These are phyloP conservation scores for Daboia siamensis DNA, from an alignment of 2,113 vertebrate genomes.

Conservation along the genomic window DNA sequence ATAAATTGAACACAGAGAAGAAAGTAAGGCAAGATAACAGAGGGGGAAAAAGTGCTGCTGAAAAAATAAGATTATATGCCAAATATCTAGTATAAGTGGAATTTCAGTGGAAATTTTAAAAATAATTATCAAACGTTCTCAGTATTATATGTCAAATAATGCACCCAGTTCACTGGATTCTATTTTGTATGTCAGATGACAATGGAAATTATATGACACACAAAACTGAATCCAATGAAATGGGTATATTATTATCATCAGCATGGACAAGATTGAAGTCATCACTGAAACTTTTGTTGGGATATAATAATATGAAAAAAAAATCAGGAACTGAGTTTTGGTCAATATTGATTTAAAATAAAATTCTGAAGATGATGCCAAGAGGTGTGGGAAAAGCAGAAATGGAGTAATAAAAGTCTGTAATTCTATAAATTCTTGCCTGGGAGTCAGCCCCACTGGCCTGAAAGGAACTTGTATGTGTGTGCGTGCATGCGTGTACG, in stretches of 20 bases:
- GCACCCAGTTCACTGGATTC: neutral
- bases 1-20: neutral
- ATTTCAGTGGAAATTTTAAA: neutral
- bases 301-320: neutral
- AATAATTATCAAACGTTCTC: neutral
- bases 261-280: neutral
- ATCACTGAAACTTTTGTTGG: neutral
- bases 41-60: neutral
- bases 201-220: neutral
- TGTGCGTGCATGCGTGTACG: neutral
- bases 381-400: fast-evolving
- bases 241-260: neutral
- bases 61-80: neutral
- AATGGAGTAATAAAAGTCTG: neutral
- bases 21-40: neutral
- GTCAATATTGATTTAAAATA: neutral
- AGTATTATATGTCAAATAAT: neutral
- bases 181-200: neutral
- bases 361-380: neutral
- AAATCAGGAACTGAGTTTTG: neutral
- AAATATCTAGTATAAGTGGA: neutral
- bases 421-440: neutral
- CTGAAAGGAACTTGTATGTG: neutral
- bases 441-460: neutral
- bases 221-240: neutral